These are phyloP conservation scores for Syngnathus typhle DNA, from an alignment of 2,113 vertebrate species.

Conservation along the genomic window DNA sequence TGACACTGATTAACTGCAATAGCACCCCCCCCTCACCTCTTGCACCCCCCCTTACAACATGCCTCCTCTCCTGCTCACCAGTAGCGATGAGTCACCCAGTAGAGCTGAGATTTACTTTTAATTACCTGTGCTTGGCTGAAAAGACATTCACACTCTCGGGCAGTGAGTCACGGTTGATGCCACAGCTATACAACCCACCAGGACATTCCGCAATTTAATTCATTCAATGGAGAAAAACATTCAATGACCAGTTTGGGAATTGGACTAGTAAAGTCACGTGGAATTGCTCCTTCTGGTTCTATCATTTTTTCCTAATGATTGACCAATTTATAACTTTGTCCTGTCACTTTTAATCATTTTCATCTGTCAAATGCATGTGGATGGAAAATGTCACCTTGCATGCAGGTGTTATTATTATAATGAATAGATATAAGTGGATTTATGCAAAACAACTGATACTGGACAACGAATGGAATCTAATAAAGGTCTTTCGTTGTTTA, in stretches of 20 bases:
- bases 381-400: neutral
- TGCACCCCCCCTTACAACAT: constrained; percentile 2
- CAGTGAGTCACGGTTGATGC: constrained; percentile 13
- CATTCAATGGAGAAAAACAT: neutral
- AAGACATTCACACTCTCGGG: constrained; percentile 30
- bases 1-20: constrained; percentile 10
- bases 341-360: neutral
- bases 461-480: neutral
- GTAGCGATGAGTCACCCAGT: constrained; percentile 59
- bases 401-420: neutral
- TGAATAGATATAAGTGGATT: neutral
- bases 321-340: neutral
- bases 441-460: neutral
- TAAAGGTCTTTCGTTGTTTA: neutral
- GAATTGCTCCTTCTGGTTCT: neutral
- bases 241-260: neutral
- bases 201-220: neutral
- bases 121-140: constrained; percentile 55
- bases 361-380: neutral
- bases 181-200: neutral
- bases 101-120: constrained; percentile 50
- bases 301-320: neutral
- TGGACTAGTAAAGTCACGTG: neutral
- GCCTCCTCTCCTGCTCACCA: constrained; percentile 21
- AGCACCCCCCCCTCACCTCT: neutral